phyloP scores from a whole-genome alignment of 2,113 vertebrate genomes.

The Steatornis caripensis region DNA sequence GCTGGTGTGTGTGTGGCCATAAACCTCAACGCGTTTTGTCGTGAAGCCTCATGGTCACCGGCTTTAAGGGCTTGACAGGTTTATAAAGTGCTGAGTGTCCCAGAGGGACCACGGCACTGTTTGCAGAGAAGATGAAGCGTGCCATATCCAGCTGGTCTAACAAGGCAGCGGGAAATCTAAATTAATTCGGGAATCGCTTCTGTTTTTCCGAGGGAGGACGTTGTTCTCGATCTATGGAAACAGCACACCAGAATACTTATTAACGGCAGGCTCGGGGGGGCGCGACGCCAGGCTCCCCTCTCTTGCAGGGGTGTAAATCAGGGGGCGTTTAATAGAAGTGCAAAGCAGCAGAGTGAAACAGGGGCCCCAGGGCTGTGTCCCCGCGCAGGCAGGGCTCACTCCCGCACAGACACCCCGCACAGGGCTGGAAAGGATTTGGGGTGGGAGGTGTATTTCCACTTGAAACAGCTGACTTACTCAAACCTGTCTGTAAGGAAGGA shows the following conservation, averaged over 20 bases:
- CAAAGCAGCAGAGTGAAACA: not conserved
- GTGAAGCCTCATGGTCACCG: constrained; percentile 9
- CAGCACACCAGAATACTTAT: not conserved
- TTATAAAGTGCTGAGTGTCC: constrained; percentile 91
- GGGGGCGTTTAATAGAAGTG: not conserved
- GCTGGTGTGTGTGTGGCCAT: not conserved
- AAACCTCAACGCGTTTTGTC: not conserved
- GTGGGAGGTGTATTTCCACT: not conserved
- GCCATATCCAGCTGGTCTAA: constrained; percentile 61
- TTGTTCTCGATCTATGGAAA: not conserved
- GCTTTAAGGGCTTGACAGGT: constrained; percentile 76
- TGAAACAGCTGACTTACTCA: not conserved
- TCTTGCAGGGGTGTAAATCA: not conserved
- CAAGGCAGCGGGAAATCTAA: constrained; percentile 60
- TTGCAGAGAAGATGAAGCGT: constrained; percentile 44
- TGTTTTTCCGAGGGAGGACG: not conserved
- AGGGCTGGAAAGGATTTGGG: not conserved
- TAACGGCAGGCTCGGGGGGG: not conserved
- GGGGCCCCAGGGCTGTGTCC: not conserved
- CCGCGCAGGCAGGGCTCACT: not conserved
- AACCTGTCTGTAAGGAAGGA: not conserved
- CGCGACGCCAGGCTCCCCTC: not conserved
- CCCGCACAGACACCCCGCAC: not conserved
- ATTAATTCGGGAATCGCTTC: constrained; percentile 67
- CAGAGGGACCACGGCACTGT: constrained; percentile 72